A percentile compares a stretch with the other conserved stretches of the same genome.
Evolutionary conservation across 2,113 vertebrate species (phyloP).

Genomic region (Charina bottae): DNA sequence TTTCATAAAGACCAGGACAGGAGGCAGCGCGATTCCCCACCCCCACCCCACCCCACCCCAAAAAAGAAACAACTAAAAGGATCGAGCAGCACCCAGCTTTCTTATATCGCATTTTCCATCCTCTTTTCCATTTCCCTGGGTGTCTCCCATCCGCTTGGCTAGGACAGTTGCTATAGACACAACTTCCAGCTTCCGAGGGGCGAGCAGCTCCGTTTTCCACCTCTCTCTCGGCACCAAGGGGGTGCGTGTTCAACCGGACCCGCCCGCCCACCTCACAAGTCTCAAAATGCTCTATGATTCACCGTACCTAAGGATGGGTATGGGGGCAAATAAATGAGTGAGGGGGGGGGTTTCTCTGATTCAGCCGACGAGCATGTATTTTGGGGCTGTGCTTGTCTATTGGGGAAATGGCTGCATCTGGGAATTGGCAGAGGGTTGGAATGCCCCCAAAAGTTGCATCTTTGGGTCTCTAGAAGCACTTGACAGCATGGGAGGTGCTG

Average conservation of each 20-base stretch:
- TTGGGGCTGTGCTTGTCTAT: neutral
- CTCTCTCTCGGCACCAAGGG: neutral
- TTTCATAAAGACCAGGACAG: neutral
- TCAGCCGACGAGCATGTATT: too few relatives aligned
- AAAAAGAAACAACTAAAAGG: neutral
- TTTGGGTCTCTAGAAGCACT: neutral
- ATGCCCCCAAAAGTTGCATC: neutral
- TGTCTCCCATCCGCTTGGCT: neutral
- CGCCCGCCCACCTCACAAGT: too few relatives aligned
- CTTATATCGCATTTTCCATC: accelerated
- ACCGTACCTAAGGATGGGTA: too few relatives aligned
- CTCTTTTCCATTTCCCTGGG: too few relatives aligned
- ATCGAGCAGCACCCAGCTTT: too few relatives aligned
- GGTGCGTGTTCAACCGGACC: neutral
- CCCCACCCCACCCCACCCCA: too few relatives aligned
- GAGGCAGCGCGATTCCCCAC: neutral
- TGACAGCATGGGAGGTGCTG: neutral
- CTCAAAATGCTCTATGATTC: neutral
- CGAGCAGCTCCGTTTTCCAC: neutral
- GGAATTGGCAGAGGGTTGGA: neutral
- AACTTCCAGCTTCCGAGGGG: neutral
- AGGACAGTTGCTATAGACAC: neutral
- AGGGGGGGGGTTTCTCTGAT: neutral
- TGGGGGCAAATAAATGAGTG: too few relatives aligned
- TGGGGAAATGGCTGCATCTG: neutral